These are phyloP conservation scores for Coelopa pilipes DNA, from an alignment of 2,888 invertebrate species.

Conservation along the genomic window DNA sequence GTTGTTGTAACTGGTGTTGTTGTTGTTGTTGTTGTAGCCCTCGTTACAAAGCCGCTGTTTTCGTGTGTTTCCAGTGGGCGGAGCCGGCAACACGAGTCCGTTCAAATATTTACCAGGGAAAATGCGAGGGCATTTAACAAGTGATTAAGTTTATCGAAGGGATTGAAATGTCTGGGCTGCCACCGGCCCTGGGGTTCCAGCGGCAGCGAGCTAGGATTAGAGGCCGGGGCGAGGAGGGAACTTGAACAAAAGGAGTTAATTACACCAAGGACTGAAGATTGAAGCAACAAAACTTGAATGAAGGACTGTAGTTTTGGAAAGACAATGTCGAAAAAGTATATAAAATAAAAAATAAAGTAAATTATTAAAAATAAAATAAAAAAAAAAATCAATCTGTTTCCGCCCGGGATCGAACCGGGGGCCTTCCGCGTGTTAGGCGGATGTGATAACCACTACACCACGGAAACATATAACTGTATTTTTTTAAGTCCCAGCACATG, in stretches of 20 bases:
- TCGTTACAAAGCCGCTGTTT: too few relatives aligned
- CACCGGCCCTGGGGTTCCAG: too few relatives aligned
- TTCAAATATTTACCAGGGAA: slow-evolving; percentile 13
- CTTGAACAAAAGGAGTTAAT: not conserved
- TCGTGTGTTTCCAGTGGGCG: not conserved
- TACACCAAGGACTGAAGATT: not conserved
- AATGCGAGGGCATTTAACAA: slow-evolving; percentile 19
- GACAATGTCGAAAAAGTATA: not conserved
- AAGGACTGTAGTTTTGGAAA: not conserved
- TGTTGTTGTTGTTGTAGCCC: too few relatives aligned
- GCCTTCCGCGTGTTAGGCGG: slow-evolving; percentile 67
- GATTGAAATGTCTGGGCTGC: not conserved
- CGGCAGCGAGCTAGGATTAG: too few relatives aligned
- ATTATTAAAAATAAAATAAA: not conserved
- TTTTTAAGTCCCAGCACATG: not conserved
- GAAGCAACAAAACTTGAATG: not conserved
- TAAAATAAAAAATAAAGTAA: not conserved
- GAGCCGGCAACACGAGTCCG: not conserved
- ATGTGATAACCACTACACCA: slow-evolving; percentile 64
- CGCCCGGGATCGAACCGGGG: slow-evolving; percentile 68
- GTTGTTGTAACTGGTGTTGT: too few relatives aligned
- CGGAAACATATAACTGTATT: slow-evolving; percentile 53
- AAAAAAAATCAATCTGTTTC: slow-evolving; percentile 50
- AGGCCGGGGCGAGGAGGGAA: too few relatives aligned
- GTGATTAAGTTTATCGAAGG: slow-evolving; percentile 4